Evolutionary conservation across 2,113 vertebrate species (phyloP).

Genomic region (Tachysurus fulvidraco): DNA sequence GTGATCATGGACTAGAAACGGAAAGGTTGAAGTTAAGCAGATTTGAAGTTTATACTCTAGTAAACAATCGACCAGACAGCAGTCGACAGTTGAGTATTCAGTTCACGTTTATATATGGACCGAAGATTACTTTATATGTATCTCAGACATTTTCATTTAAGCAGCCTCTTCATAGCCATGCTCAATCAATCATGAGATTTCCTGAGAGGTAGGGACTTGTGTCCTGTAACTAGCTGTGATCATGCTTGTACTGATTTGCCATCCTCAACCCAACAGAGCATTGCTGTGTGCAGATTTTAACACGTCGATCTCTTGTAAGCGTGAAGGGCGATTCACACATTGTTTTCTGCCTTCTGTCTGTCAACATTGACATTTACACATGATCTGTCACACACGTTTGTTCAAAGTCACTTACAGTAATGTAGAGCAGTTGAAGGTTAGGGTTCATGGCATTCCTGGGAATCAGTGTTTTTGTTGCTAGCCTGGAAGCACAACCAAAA

Average conservation of each 20-base stretch:
- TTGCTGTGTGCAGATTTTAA: background rate
- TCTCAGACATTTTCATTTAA: background rate
- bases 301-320: background rate
- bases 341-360: background rate
- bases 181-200: background rate
- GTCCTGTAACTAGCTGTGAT: background rate
- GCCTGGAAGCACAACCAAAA: background rate
- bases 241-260: background rate
- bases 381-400: background rate
- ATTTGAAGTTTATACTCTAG: constrained; percentile 9
- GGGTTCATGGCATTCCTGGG: background rate
- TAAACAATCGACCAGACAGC: background rate
- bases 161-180: background rate
- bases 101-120: constrained; percentile 11
- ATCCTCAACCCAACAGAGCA: background rate
- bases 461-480: background rate
- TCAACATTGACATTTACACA: background rate
- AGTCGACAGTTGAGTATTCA: background rate
- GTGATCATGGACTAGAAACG: background rate
- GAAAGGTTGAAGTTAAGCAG: constrained; percentile 5
- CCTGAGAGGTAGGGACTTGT: background rate
- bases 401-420: background rate
- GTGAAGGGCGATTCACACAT: background rate
- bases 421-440: background rate
- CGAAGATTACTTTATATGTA: background rate